These are phyloP conservation scores for Takifugu bimaculatus DNA, from an alignment of 2,113 vertebrate species.

Conservation along the genomic window DNA sequence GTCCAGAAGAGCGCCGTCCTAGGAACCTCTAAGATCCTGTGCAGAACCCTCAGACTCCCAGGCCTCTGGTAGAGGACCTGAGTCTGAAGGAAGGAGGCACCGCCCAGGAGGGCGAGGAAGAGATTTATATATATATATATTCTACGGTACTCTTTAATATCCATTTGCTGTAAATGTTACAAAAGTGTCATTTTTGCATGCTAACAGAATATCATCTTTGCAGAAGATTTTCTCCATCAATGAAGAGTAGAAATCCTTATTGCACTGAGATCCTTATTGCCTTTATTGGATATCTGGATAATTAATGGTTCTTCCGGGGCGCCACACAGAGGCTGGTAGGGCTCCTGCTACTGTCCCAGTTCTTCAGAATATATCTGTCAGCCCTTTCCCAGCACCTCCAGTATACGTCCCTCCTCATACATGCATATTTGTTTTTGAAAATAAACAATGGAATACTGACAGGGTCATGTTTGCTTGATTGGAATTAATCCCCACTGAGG, in stretches of 20 bases:
- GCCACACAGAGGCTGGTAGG: slow-evolving; percentile 22
- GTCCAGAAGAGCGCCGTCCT: no score
- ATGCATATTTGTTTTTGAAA: neutral
- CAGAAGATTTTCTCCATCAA: neutral
- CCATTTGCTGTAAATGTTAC: no score
- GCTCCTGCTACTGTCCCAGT: slow-evolving; percentile 29
- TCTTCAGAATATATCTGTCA: slow-evolving; percentile 21
- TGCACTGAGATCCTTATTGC: no score
- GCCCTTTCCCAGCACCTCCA: slow-evolving; percentile 1
- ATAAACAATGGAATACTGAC: neutral
- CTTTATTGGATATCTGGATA: slow-evolving; percentile 34
- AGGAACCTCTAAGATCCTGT: no score
- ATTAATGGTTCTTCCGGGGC: slow-evolving; percentile 30
- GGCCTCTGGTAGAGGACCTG: no score
- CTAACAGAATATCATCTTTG: no score
- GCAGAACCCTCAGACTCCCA: no score
- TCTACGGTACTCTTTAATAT: no score
- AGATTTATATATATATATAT: no score
- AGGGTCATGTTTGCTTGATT: slow-evolving; percentile 11
- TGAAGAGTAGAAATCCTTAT: slow-evolving; percentile 2
- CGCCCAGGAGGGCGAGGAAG: no score
- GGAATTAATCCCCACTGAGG: neutral
- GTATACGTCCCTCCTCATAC: neutral
- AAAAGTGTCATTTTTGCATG: no score
- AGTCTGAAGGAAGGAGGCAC: no score